Base-by-base conservation (phyloP, 2,888 invertebrate species). In the Coelinius sp. region DNA sequence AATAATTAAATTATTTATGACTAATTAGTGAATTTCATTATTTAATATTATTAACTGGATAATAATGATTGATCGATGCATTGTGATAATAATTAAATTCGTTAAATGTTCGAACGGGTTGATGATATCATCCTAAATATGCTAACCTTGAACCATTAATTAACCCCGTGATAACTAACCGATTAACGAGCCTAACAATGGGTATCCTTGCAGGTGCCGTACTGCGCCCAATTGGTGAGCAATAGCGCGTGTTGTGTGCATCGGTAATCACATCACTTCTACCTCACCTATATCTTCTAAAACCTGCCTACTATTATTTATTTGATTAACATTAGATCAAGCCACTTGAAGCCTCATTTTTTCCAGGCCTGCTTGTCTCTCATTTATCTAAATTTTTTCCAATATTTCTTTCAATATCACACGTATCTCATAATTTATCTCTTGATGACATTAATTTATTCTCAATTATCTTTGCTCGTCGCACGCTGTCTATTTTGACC, bases 191-290 rank as follows among this genome's bases (percentile, higher is more conserved):
- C 83, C 86, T 86, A 86, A 86, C 86, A 81, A 84, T 86, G 86
- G 85, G 85, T 86, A 86, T 86, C 86, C 86, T 86, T 89, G 90
- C 94, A 95, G 95, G 94, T 94, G 93, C 94, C 94, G 92, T 94
- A 93, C 93, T 95, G 95, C 93, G 94, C 94, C 92, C 94, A 94
- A 93, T 93, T 94, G 94, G 94, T 95, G 94, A 95, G 94, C 94
- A 94, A 94, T 94, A 93, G 93, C 93, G 94, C 94, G 94, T 94
- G 94, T 94, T 94, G 94, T 94, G 94, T 94, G 94, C 94, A 94
- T 94, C 95, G 95, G 94, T 95, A 95, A 91, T 93, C 93, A 93
- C 93, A 91, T 92, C 93, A 93, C 93, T 93, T 85, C 92, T 93
- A 90, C 89, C 91, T 91, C 91, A 86, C 86, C 86, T 86, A 85